Percentiles rank a stretch among this genome's conserved stretches.
Evolutionary conservation across 2,888 invertebrate genomes (phyloP).

Genomic region (Pristionchus arcanus): DNA sequence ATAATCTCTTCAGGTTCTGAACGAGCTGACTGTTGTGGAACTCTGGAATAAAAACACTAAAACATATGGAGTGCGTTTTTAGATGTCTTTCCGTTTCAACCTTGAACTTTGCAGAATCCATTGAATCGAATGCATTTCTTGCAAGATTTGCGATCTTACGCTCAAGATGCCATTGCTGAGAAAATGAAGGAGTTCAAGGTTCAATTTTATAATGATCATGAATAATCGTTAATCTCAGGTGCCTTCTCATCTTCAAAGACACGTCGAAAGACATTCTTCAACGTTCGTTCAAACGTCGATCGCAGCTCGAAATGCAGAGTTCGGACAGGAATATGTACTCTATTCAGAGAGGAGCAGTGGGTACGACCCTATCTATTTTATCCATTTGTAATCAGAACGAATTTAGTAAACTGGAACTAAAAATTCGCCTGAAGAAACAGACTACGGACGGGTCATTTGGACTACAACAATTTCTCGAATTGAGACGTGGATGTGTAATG

Average conservation of each 20-base stretch:
- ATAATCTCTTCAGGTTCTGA: background rate
- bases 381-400: background rate
- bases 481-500: background rate
- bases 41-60: background rate
- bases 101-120: background rate
- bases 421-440: background rate
- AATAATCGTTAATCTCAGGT: background rate
- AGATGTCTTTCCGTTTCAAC: background rate
- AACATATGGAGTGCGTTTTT: background rate
- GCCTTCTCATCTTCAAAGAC: background rate
- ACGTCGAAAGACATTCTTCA: background rate
- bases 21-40: background rate
- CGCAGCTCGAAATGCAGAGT: background rate
- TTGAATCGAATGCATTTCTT: background rate
- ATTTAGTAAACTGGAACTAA: background rate
- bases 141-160: background rate
- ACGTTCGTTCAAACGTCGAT: background rate
- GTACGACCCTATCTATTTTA: background rate
- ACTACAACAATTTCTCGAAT: background rate
- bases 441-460: background rate
- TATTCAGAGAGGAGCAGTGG: slow-evolving; percentile 12
- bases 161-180: background rate
- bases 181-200: background rate
- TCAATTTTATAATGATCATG: background rate
- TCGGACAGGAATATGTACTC: background rate